Percentiles rank a stretch among this genome's conserved stretches.
These are phyloP conservation scores for Darevskia nairensis DNA, from an alignment of 2,797 vertebrate species.

Conservation along the genomic window DNA sequence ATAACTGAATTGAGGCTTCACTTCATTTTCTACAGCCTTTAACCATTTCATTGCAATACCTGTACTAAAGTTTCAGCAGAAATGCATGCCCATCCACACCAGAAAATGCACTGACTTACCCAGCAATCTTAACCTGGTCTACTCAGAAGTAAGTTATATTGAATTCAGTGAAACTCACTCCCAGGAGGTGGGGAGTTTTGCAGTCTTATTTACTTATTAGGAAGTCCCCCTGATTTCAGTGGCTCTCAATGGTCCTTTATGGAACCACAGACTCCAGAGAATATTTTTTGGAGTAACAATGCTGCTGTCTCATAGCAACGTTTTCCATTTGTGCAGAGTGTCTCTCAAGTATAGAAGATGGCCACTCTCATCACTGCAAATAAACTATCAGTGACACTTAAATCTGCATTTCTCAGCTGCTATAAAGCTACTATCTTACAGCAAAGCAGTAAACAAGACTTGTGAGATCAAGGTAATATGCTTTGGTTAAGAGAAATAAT, in stretches of 20 bases:
- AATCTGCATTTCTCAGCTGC: background rate
- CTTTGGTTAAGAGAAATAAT: background rate
- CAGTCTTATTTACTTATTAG: no score
- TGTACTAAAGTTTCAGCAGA: background rate
- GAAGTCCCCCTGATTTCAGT: background rate
- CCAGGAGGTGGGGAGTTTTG: no score
- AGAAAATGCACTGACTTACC: background rate
- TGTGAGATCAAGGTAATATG: background rate
- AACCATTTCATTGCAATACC: background rate
- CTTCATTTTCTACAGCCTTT: background rate
- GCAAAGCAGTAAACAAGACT: background rate
- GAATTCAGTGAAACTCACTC: no score
- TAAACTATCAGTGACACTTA: background rate
- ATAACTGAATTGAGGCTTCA: background rate
- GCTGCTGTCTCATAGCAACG: background rate
- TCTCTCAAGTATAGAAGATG: background rate
- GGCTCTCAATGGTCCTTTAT: background rate
- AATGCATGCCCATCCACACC: background rate
- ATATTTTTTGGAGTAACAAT: background rate
- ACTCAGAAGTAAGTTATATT: background rate
- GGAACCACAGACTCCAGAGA: background rate
- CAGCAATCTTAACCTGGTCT: background rate
- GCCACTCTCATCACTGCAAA: background rate
- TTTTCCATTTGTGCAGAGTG: background rate
- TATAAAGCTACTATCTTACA: background rate